A percentile compares a stretch with the other conserved stretches of the same genome.
These are phyloP conservation scores for Coracias cyanogaster DNA, from an alignment of 2,797 vertebrate genomes.

Conservation along the genomic window DNA sequence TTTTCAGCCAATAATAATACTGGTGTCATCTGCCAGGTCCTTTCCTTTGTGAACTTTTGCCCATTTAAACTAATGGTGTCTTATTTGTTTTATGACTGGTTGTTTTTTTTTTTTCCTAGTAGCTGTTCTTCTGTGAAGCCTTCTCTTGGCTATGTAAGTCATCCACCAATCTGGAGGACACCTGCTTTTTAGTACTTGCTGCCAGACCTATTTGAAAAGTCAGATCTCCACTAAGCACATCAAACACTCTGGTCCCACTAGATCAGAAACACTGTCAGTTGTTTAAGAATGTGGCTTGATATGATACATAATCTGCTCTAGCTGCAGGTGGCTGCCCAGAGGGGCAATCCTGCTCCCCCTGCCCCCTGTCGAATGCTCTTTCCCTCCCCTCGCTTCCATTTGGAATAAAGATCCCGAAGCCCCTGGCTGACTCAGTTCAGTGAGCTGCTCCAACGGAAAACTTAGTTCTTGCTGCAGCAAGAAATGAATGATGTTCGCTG, in stretches of 20 bases:
- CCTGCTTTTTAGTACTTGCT: conserved; percentile 47
- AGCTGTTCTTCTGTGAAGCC: conserved; percentile 47
- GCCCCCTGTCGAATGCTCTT: background rate
- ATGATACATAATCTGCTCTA: conserved; percentile 44
- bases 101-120: conserved; percentile 19
- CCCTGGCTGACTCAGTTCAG: background rate
- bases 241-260: conserved; percentile 42
- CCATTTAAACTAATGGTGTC: conserved; percentile 47
- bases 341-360: conserved; percentile 28
- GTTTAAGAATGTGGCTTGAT: conserved; percentile 50
- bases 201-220: conserved; percentile 61
- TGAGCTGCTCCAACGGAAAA: background rate
- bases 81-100: conserved; percentile 37
- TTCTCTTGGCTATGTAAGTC: conserved; percentile 19
- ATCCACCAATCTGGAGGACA: conserved; percentile 63
- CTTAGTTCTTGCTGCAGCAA: background rate
- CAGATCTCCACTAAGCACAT: conserved; percentile 56
- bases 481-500: background rate
- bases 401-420: background rate
- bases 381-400: background rate
- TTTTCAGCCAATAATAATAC: conserved; percentile 48
- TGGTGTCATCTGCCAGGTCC: conserved; percentile 15
- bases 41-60: conserved; percentile 47
- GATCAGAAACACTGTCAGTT: conserved; percentile 49
- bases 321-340: conserved; percentile 53